These are phyloP conservation scores for Loriculus beryllinus DNA, from an alignment of 2,797 vertebrate species.

Conservation along the genomic window DNA sequence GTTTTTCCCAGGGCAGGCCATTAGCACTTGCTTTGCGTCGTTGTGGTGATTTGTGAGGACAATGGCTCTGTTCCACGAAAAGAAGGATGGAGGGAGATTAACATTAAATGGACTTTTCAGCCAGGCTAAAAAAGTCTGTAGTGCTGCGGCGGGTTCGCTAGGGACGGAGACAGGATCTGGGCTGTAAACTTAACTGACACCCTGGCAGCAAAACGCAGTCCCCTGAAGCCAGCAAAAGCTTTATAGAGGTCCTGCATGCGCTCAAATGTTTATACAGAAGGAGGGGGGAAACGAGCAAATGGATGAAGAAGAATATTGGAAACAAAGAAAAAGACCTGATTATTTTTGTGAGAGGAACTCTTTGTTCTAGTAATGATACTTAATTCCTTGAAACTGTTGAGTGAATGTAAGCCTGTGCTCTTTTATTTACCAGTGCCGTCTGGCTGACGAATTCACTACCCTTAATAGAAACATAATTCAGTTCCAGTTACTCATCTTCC, in stretches of 20 bases:
- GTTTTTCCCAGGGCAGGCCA: background rate
- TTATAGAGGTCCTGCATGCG: background rate
- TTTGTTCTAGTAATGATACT: slow-evolving; percentile 55
- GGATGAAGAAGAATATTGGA: background rate
- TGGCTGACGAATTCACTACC: slow-evolving; percentile 66
- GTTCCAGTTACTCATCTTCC: slow-evolving; percentile 68
- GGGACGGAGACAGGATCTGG: background rate
- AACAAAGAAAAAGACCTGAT: background rate
- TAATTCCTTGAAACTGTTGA: slow-evolving; percentile 54
- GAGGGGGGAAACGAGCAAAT: background rate
- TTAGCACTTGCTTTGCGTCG: background rate
- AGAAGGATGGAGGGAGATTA: background rate
- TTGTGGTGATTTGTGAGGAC: background rate
- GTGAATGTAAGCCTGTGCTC: slow-evolving; percentile 69
- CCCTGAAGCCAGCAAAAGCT: background rate
- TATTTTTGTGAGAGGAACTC: slow-evolving; percentile 50
- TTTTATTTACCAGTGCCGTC: slow-evolving; percentile 72
- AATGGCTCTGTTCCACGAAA: background rate
- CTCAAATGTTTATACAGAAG: background rate
- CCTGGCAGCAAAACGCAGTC: background rate
- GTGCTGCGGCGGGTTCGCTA: background rate
- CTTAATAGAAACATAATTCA: slow-evolving; percentile 69
- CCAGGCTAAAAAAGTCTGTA: background rate
- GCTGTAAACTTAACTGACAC: background rate
- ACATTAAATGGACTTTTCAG: background rate